Conservation (phyloP, 1,140 invertebrate genomes). For the Sycobia sp. region DNA sequence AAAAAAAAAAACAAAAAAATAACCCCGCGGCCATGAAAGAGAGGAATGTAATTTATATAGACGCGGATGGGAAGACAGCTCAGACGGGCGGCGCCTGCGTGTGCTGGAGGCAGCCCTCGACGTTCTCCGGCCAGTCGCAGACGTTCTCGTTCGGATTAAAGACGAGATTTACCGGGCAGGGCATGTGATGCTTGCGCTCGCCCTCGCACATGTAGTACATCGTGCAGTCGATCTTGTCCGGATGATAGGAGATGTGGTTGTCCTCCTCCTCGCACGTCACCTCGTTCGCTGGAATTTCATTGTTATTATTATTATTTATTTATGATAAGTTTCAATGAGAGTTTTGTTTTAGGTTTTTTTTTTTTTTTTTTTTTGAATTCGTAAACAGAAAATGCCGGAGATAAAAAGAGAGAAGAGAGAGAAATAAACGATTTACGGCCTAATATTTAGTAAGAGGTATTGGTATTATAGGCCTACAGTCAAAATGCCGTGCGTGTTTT, state of each 20-base stretch:
- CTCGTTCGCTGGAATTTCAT: conserved; percentile 73
- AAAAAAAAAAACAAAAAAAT: too few relatives aligned
- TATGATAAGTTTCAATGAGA: too few relatives aligned
- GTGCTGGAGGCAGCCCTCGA: conserved; percentile 83
- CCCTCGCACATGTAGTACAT: conserved; percentile 97
- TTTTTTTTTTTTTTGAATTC: too few relatives aligned
- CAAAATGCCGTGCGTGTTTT: too few relatives aligned
- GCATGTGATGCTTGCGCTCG: conserved; percentile 94
- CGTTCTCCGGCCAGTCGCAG: conserved; percentile 95
- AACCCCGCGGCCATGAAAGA: too few relatives aligned
- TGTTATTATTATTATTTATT: background rate
- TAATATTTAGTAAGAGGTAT: too few relatives aligned
- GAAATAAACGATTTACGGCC: too few relatives aligned
- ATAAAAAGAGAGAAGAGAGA: too few relatives aligned
- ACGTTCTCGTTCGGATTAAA: conserved; percentile 93
- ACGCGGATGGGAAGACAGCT: conserved; percentile 7
- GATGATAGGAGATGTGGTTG: conserved; percentile 91
- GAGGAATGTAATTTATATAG: too few relatives aligned
- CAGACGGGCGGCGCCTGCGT: conserved; percentile 74
- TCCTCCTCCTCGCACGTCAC: conserved; percentile 91
- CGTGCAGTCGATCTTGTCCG: conserved; percentile 88
- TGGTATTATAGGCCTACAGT: too few relatives aligned
- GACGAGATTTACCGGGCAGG: conserved; percentile 91
- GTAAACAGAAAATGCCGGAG: too few relatives aligned
- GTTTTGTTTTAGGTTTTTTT: too few relatives aligned